Evolutionary conservation across 2,797 vertebrate species (phyloP).

Genomic region (Eulemur mongoz): DNA sequence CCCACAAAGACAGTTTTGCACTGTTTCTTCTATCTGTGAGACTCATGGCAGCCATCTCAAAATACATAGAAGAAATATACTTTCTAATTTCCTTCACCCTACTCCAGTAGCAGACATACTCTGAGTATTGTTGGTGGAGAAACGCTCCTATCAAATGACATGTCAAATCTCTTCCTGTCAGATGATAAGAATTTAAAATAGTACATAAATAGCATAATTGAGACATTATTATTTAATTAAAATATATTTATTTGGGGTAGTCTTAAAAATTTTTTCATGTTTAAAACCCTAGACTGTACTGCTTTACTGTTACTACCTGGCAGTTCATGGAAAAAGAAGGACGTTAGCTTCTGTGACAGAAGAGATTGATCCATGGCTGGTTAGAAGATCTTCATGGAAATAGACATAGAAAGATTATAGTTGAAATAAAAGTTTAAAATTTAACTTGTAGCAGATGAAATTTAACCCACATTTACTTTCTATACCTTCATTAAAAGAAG

Average conservation of each 20-base stretch:
- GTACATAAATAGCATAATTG: neutral
- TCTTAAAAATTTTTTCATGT: neutral
- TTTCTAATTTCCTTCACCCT: too few relatives aligned
- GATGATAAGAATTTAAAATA: neutral
- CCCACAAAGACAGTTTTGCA: too few relatives aligned
- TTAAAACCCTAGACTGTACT: neutral
- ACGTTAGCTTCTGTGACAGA: neutral
- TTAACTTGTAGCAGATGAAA: neutral
- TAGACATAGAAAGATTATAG: neutral
- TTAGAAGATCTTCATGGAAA: constrained; percentile 8
- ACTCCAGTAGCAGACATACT: neutral
- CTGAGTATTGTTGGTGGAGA: neutral
- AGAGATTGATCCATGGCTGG: neutral
- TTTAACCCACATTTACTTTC: neutral
- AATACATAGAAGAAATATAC: too few relatives aligned
- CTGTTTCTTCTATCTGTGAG: too few relatives aligned
- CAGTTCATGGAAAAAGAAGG: neutral
- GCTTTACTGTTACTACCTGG: neutral
- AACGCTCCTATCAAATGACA: neutral
- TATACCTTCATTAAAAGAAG: neutral
- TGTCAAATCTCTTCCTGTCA: neutral
- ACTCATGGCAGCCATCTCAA: too few relatives aligned
- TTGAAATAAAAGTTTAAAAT: neutral
- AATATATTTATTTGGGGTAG: neutral
- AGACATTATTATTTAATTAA: neutral